A percentile compares a stretch with the other conserved stretches of the same genome.
These are phyloP conservation scores for Hippopotamus amphibius DNA, from an alignment of 2,113 vertebrate genomes.

Conservation along the genomic window DNA sequence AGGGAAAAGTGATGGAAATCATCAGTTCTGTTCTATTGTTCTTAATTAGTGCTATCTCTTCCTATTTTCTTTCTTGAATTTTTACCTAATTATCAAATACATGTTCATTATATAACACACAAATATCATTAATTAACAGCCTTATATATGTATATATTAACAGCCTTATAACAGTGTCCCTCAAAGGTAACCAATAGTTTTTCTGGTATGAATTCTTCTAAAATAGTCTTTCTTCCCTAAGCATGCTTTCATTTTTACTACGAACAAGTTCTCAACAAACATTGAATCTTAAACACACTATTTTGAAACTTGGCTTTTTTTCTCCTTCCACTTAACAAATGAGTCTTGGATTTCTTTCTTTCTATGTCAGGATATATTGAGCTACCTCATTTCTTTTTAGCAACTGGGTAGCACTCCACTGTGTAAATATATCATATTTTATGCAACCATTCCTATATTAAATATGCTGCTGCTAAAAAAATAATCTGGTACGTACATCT, in stretches of 20 bases:
- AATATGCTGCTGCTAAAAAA: not conserved
- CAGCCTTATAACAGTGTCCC: not conserved
- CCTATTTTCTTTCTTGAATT: not conserved
- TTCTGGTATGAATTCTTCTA: not conserved
- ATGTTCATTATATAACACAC: not conserved
- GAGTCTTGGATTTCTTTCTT: not conserved
- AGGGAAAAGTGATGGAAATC: not conserved
- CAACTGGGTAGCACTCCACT: not conserved
- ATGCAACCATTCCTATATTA: not conserved
- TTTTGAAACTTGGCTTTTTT: not conserved
- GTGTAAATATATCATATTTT: not conserved
- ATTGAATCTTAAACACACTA: not conserved
- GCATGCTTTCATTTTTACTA: not conserved
- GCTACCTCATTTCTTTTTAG: slow-evolving; percentile 33
- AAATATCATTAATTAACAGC: not conserved
- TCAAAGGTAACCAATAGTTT: slow-evolving; percentile 5
- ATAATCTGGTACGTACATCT: not conserved
- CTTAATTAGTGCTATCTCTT: not conserved
- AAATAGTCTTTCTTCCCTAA: slow-evolving; percentile 9
- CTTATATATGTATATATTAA: not conserved
- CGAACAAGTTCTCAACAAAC: slow-evolving; percentile 44
- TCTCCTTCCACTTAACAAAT: not conserved
- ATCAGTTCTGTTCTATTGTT: not conserved
- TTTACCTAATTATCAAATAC: slow-evolving; percentile 22
- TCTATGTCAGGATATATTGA: not conserved